These are phyloP conservation scores for Troides oblongomaculatus DNA, from an alignment of 2,888 invertebrate species.

Conservation along the genomic window DNA sequence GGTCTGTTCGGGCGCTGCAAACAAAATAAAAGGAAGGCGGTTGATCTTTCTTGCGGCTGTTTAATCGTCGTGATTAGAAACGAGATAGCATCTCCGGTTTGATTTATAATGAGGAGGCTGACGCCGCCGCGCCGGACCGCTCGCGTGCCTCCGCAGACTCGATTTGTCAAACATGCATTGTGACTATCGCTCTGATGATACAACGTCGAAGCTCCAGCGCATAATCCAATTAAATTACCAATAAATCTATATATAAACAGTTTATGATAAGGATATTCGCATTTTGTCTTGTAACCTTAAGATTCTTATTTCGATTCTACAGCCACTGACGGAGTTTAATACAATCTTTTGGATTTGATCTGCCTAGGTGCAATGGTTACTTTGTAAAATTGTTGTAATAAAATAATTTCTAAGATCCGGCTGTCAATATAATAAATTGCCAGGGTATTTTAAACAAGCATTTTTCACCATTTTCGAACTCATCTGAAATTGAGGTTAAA, in stretches of 20 bases:
- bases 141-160: slow-evolving; percentile 25
- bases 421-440: too few relatives aligned
- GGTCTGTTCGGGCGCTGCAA: slow-evolving; percentile 12
- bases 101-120: slow-evolving; percentile 42
- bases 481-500: too few relatives aligned
- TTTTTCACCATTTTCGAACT: too few relatives aligned
- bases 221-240: background rate
- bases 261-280: background rate
- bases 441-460: too few relatives aligned
- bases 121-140: slow-evolving; percentile 33
- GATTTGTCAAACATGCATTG: slow-evolving; percentile 32
- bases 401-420: too few relatives aligned
- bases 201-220: background rate
- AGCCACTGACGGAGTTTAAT: too few relatives aligned
- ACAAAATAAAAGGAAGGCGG: slow-evolving; percentile 22
- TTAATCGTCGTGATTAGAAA: slow-evolving; percentile 46
- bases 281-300: background rate
- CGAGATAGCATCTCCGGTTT: slow-evolving; percentile 44
- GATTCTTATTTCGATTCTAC: too few relatives aligned
- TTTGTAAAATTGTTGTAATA: too few relatives aligned
- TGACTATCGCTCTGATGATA: background rate
- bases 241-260: background rate
- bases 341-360: too few relatives aligned
- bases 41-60: slow-evolving; percentile 35
- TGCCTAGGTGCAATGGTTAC: too few relatives aligned